A percentile compares a stretch with the other conserved stretches of the same genome.
Conservation (phyloP, 2,888 invertebrate species). For the Lasius fuliginosus region DNA sequence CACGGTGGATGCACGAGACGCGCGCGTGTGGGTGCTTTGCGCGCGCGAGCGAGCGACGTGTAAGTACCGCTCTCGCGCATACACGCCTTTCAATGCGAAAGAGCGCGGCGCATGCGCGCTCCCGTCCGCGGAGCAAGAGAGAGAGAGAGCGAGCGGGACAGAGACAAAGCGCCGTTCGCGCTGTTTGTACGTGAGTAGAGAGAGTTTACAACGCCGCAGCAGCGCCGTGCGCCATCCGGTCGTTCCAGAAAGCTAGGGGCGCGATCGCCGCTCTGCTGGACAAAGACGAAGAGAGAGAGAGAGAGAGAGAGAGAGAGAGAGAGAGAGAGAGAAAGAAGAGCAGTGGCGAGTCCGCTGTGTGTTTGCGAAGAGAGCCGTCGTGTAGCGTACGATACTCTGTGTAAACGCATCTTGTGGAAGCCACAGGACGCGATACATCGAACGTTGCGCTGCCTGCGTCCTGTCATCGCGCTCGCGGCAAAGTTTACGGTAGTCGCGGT, state of each 20-base stretch:
- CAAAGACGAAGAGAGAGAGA: not conserved
- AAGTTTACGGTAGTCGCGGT: not conserved
- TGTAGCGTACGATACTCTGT: not conserved
- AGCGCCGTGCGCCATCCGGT: slow-evolving; percentile 78
- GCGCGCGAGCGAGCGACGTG: slow-evolving; percentile 31
- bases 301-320: not conserved
- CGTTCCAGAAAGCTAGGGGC: slow-evolving; percentile 59
- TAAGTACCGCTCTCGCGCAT: slow-evolving; percentile 58
- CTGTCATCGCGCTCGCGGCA: not conserved
- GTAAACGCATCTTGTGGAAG: slow-evolving; percentile 12
- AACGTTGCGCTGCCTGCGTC: not conserved
- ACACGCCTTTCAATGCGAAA: slow-evolving; percentile 59
- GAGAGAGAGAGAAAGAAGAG: not conserved
- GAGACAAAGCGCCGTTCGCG: slow-evolving; percentile 54
- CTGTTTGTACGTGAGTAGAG: slow-evolving; percentile 67
- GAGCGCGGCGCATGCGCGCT: slow-evolving; percentile 73
- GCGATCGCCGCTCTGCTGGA: not conserved
- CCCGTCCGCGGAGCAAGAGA: slow-evolving; percentile 59
- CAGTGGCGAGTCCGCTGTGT: slow-evolving; percentile 8
- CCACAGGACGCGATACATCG: not conserved
- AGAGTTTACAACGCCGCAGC: slow-evolving; percentile 73
- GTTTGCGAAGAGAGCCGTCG: not conserved
- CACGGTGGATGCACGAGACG: slow-evolving; percentile 64
- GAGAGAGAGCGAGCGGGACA: slow-evolving; percentile 25
- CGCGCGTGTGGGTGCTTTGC: slow-evolving; percentile 34